Base-by-base conservation (phyloP, 2,888 invertebrate genomes). In the Caenorhabditis imperialis region DNA sequence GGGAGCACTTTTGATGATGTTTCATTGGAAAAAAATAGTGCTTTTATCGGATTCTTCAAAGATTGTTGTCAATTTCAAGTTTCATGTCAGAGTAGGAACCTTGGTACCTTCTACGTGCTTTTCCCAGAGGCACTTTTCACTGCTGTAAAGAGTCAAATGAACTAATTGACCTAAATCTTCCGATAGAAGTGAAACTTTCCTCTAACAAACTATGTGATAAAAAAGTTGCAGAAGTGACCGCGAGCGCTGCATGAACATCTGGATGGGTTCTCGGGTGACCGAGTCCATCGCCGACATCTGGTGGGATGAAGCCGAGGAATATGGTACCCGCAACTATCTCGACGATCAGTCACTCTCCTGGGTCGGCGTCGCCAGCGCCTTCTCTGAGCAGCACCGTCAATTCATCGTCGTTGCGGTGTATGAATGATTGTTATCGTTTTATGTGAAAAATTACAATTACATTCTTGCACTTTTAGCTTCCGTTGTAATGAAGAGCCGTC, bases 221-320 rank as follows among this genome's bases (percentile, higher is more conserved):
- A 6, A 18, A 27, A 12, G 7, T 45, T 74, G 18, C 55, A 75
- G 75, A 75, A 70, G 65, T 20, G 75, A 75, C 23, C 42, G 40
- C 0, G 40, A 33, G 12, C 63, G 70, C 7, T 22, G 27, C 18
- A 79, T 79, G 79, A 75, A 72, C 40, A 71, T 79, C 16, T 79
- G 79, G 79, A 75, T 73, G 62, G 79, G 79, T 1, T 38, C 50
- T 12, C 60, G 67, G 5, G 75, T 79, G 2, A 62, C 63, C 10
- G 62, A 58, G n/a, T 51, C 65, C 0, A 74, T 79, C 30, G 79
- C 75, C 8, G 75, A 75, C 42, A 53, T 50, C 18, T 79, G 79
- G 79, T 79, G 75, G 58, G 75, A 79, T 25, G 79, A 79, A 58
- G 65, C 79, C 3, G 67, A 73, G 23, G 77, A 77, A 37, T 79